These are phyloP conservation scores for Mesopsocus fuscifrons DNA, from an alignment of 2,888 invertebrate genomes.

Conservation along the genomic window DNA sequence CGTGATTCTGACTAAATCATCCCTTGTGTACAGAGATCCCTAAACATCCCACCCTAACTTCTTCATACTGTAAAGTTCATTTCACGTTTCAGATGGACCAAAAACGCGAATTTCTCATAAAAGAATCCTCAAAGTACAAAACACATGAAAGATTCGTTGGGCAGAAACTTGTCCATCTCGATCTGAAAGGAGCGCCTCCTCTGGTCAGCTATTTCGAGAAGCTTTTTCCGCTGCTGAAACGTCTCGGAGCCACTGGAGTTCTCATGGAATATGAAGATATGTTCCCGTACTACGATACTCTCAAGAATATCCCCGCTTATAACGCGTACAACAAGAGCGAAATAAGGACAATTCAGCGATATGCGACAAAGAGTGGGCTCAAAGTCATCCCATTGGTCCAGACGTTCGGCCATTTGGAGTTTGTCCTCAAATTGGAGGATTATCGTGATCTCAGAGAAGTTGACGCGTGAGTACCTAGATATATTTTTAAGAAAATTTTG, in stretches of 20 bases:
- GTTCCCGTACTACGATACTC: constrained; percentile 51
- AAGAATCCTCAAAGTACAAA: background rate
- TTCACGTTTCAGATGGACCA: no score
- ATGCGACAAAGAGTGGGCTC: constrained; percentile 37
- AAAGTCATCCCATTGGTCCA: constrained; percentile 64
- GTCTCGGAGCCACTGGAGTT: constrained; percentile 54
- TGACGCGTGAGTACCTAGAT: constrained; percentile 8
- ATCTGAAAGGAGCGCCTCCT: constrained; percentile 69
- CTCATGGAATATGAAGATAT: constrained; percentile 75
- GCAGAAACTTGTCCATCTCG: constrained; percentile 42
- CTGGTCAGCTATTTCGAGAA: constrained; percentile 38
- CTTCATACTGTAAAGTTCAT: no score
- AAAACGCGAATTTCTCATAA: no score
- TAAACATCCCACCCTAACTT: no score
- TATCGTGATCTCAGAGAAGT: constrained; percentile 48
- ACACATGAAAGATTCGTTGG: background rate
- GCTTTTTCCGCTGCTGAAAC: constrained; percentile 38
- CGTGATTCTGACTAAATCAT: no score
- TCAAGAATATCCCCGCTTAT: constrained; percentile 34
- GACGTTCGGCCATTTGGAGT: constrained; percentile 73
- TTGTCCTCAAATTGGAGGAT: constrained; percentile 48
- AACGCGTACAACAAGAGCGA: constrained; percentile 43
- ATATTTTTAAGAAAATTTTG: no score
- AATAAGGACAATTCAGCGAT: constrained; percentile 28
- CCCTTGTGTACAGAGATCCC: no score